A percentile compares a stretch with the other conserved stretches of the same genome.
Conservation (phyloP, 2,113 vertebrate species). For the Orcinus orca region DNA sequence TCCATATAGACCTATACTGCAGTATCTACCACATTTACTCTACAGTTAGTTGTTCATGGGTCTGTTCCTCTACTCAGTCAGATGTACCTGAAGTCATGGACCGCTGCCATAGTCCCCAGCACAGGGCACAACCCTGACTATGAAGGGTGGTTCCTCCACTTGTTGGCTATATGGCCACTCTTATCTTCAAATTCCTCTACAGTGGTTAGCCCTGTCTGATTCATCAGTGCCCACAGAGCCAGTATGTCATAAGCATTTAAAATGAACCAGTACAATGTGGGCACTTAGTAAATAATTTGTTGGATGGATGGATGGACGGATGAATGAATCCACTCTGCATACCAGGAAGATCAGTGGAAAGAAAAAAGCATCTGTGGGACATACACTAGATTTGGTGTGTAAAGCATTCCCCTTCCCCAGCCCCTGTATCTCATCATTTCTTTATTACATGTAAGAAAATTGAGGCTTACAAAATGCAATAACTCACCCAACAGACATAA, state of each 20-base stretch:
- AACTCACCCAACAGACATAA: background rate
- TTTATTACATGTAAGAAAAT: conserved; percentile 10
- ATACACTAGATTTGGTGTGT: background rate
- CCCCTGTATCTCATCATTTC: background rate
- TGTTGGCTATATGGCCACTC: background rate
- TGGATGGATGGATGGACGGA: background rate
- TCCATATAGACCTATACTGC: background rate
- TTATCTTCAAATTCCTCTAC: background rate
- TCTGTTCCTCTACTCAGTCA: background rate
- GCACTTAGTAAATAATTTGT: background rate
- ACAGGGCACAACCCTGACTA: background rate
- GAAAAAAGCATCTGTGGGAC: background rate
- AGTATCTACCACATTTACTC: background rate
- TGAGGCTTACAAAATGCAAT: conserved; percentile 8
- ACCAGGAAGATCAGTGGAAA: background rate
- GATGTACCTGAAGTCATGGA: background rate
- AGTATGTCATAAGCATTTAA: background rate
- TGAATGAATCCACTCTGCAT: background rate
- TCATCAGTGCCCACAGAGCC: background rate
- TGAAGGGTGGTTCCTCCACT: background rate
- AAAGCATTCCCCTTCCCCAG: background rate
- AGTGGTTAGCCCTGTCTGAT: background rate
- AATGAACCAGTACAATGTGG: background rate
- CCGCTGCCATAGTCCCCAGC: background rate
- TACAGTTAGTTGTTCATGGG: background rate